These are phyloP conservation scores for Rosalia funebris DNA, from an alignment of 2,888 invertebrate genomes.

Conservation along the genomic window DNA sequence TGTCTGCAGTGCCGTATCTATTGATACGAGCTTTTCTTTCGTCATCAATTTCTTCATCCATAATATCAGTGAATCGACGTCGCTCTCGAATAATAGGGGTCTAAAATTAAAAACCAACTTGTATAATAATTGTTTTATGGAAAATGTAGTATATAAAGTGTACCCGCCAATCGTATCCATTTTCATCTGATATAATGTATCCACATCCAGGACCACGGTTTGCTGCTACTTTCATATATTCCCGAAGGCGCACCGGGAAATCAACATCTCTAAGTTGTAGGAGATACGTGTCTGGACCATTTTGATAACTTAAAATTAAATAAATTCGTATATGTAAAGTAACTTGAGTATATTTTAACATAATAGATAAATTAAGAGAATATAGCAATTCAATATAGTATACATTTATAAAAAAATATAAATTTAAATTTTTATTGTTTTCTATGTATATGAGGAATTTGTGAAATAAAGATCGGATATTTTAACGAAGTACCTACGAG, in stretches of 20 bases:
- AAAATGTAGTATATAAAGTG: too few species aligned
- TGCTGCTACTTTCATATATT: conserved; percentile 94
- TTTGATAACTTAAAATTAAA: conserved; percentile 80
- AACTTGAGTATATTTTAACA: too few species aligned
- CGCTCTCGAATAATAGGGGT: conserved; percentile 89
- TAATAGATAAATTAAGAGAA: too few species aligned
- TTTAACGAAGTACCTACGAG: too few species aligned
- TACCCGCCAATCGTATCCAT: conserved; percentile 82
- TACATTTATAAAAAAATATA: too few species aligned
- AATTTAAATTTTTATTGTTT: too few species aligned
- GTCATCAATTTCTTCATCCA: conserved; percentile 96
- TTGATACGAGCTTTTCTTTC: conserved; percentile 85
- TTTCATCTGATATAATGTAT: conserved; percentile 72
- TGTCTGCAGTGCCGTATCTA: conserved; percentile 76
- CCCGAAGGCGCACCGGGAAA: conserved; percentile 92
- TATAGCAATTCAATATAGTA: too few species aligned
- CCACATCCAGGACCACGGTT: conserved; percentile 78
- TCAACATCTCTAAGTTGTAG: conserved; percentile 92
- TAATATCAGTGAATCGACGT: conserved; percentile 90
- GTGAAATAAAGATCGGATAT: too few species aligned
- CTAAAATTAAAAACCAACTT: conserved; percentile 63
- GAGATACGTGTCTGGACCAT: conserved; percentile 96
- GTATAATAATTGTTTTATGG: too few species aligned
- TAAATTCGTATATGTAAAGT: neutral
- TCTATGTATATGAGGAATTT: too few species aligned